Evolutionary conservation across 2,888 invertebrate genomes (phyloP), one percentile per base, ranked within the genome.

Genomic region (Kryphioiulus occultus): DNA sequence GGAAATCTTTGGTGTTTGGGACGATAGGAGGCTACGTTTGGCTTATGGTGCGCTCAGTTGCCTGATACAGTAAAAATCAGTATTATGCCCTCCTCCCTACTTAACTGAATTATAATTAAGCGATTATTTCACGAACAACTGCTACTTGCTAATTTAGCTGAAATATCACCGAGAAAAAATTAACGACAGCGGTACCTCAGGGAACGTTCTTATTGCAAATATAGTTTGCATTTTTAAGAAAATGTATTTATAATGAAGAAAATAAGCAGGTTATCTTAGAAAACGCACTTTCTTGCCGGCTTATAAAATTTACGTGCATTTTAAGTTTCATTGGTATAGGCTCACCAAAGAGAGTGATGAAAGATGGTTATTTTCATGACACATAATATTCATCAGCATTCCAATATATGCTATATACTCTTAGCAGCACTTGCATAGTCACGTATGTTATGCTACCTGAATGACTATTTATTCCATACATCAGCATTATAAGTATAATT

Each of bases 11-110:
- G n/a, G 7, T 89, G 22, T 88, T 89, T 82, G 90, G 89, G 39
- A 89, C 89, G 1, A 87, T 90, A 26, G 89, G 89, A 10, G 89
- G 89, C 2, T 90, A 90, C 83, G 88, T 87, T 47, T 90, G 90
- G 90, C 88, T 90, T 19, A 89, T 88, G 4, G 32, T 90, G 22
- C 88, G 89, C 19, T 88, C 89, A 12, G 90, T 90, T 42, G 89
- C 90, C 83, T 89, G 86, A 88, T 26, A 26, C 10, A 1, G 2
- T 26, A 12, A 7, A 68, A 68, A 68, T 68, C 68, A 68, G 22
- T 68, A 68, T 68, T 68, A 22, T 12, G 22, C 9, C 53, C 26
- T 26, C 26, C 10, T 12, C 12, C 17, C 10, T 1, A 3, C 10
- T 68, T 68, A 22, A 22, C 22, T 26, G 5, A 68, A 26, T 26